These are phyloP conservation scores for Meta bourneti DNA, from an alignment of 2,888 invertebrate genomes.

Conservation along the genomic window DNA sequence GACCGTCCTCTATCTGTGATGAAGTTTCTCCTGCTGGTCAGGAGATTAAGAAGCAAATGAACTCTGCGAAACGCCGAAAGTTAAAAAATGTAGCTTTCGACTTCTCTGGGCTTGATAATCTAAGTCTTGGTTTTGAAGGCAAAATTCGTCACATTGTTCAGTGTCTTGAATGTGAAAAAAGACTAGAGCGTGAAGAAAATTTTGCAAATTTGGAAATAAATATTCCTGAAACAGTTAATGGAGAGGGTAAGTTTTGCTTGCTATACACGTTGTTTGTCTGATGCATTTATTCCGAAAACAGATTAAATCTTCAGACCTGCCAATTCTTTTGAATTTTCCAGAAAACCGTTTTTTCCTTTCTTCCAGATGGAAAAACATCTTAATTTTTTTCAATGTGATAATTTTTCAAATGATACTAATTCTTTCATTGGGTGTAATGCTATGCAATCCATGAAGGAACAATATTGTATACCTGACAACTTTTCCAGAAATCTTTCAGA, in stretches of 20 bases:
- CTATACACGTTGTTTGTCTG: too few relatives aligned
- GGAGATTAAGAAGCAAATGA: slow-evolving; percentile 3
- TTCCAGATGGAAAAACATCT: too few relatives aligned
- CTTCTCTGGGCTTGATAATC: slow-evolving; percentile 14
- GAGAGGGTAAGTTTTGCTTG: slow-evolving; percentile 33
- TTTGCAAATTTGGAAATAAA: slow-evolving; percentile 60
- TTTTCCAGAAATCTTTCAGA: too few relatives aligned
- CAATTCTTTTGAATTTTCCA: too few relatives aligned
- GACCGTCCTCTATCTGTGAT: not conserved
- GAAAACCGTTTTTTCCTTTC: too few relatives aligned
- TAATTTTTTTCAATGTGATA: too few relatives aligned
- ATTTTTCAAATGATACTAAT: too few relatives aligned
- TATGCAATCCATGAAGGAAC: too few relatives aligned
- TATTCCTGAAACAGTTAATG: slow-evolving; percentile 36
- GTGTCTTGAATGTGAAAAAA: slow-evolving; percentile 64
- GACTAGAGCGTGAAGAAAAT: slow-evolving; percentile 38
- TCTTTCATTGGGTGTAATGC: too few relatives aligned
- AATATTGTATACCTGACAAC: too few relatives aligned
- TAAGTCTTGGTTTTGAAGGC: slow-evolving; percentile 62
- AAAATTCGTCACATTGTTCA: slow-evolving; percentile 49
- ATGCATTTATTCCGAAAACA: too few relatives aligned
- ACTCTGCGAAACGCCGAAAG: slow-evolving; percentile 5
- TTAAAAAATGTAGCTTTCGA: slow-evolving; percentile 17
- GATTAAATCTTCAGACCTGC: too few relatives aligned
- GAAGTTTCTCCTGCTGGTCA: slow-evolving; percentile 7